These are phyloP conservation scores for Pseudococcus viburni DNA, from an alignment of 2,888 invertebrate species.

Conservation along the genomic window DNA sequence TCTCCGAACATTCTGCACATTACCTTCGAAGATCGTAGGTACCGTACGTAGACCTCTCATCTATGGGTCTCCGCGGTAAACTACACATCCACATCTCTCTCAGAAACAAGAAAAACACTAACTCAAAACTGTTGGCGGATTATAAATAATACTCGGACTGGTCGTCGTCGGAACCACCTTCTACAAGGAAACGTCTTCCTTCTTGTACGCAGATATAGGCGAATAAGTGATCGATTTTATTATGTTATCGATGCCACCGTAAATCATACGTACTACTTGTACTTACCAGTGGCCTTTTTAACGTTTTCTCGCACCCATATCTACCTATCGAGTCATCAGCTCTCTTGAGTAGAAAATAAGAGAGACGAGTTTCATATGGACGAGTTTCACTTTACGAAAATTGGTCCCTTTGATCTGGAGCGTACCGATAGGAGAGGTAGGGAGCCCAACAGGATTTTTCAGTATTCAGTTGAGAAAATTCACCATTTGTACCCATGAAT, in stretches of 20 bases:
- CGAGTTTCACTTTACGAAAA: too few relatives aligned
- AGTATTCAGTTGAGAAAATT: too few relatives aligned
- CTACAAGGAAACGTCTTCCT: neutral
- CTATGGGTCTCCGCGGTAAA: neutral
- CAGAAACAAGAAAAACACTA: neutral
- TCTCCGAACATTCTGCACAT: constrained; percentile 62
- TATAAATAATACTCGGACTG: constrained; percentile 57
- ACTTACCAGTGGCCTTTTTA: neutral
- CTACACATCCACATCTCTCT: neutral
- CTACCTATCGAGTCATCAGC: neutral
- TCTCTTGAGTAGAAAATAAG: neutral
- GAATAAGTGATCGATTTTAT: constrained; percentile 60
- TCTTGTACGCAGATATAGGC: neutral
- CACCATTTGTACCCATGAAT: too few relatives aligned
- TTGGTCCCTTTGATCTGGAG: too few relatives aligned
- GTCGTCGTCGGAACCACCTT: neutral
- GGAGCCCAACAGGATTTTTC: too few relatives aligned
- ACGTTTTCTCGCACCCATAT: neutral
- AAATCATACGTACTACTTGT: constrained; percentile 2
- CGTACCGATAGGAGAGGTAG: too few relatives aligned
- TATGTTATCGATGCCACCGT: constrained; percentile 48
- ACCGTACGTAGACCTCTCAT: neutral
- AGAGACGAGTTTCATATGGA: neutral
- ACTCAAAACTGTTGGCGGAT: constrained; percentile 60
- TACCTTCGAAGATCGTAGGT: constrained; percentile 11